Base-by-base conservation (phyloP, 2,888 invertebrate genomes). In the Lordiphosa fenestrarum region DNA sequence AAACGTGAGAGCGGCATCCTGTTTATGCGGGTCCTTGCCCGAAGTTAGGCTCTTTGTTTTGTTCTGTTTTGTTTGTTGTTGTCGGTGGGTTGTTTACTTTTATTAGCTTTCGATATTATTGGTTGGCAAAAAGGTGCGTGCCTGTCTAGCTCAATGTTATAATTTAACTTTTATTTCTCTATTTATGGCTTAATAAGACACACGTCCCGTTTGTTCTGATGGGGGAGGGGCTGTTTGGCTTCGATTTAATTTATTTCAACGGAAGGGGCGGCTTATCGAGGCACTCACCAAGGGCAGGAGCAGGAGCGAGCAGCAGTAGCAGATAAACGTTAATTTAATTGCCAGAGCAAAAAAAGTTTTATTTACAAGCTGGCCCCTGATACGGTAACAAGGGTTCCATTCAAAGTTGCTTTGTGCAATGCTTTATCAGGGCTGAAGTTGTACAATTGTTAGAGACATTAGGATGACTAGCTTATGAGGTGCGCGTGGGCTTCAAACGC, bases 111-210 rank as follows among this genome's bases (percentile, higher is more conserved):
- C 36, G 67, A 73, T 66, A 82, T 78, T 78, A 78, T 82, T 82
- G 75, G 82, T 78, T 78, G 81, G 76, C 77, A 15, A n/a, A 50
- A 63, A 63, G 57, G 52, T 65, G 39, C 39, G 51, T 55, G 52
- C 57, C 35, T 44, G 59, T 62, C 68, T 60, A 66, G 64, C 53
- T 53, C 63, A 10, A 66, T 65, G 64, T 66, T 75, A 71, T 73
- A 82, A 72, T 78, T 83, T 75, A 75, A 80, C 80, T 75, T 78
- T 78, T 83, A 78, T 83, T 70, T 71, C 76, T 52, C 66, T 73
- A 75, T 78, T 78, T 78, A 78, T 78, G 56, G 83, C 80, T 72
- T 76, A 78, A 78, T 78, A 83, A 83, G 80, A 58, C 55, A 70
- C 70, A 75, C 53, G 63, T 64, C 47, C 42, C 50, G 9, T 10